Conservation (phyloP, 2,797 vertebrate species). For the Dermochelys coriacea region DNA sequence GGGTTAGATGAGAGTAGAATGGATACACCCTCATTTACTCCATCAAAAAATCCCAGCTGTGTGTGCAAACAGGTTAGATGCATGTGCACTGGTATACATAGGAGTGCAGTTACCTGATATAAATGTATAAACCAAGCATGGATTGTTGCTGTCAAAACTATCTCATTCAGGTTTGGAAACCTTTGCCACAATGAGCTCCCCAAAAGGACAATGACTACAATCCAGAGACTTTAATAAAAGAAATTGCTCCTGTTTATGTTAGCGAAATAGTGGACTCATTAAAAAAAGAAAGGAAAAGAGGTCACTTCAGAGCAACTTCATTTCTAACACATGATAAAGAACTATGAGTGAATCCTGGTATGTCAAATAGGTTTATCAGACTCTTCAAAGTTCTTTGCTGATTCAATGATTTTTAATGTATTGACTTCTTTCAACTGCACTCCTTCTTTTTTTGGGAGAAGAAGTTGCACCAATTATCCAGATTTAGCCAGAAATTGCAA, state of each 20-base stretch:
- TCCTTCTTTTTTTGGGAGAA: background rate
- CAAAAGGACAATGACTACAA: too few species aligned
- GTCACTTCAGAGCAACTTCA: background rate
- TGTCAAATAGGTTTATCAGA: background rate
- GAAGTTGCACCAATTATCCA: conserved; percentile 57
- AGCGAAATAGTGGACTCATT: background rate
- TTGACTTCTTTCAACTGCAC: conserved; percentile 20
- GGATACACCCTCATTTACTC: accelerated
- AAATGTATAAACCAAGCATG: too few species aligned
- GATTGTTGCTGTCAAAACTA: too few species aligned
- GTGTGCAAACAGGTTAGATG: background rate
- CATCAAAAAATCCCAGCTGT: background rate
- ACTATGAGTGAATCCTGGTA: background rate
- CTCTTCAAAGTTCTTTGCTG: conserved; percentile 17
- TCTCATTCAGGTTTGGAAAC: too few species aligned
- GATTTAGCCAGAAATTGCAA: conserved; percentile 58
- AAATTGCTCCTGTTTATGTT: background rate
- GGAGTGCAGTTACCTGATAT: too few species aligned
- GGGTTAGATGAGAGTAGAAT: background rate
- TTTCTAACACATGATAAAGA: background rate
- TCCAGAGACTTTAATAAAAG: background rate
- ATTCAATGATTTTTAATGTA: conserved; percentile 39
- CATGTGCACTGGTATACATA: too few species aligned
- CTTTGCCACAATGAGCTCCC: too few species aligned
- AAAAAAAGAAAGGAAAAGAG: background rate